Base-by-base conservation (phyloP, 2,888 invertebrate species). In the Neuroscelio doddi region DNA sequence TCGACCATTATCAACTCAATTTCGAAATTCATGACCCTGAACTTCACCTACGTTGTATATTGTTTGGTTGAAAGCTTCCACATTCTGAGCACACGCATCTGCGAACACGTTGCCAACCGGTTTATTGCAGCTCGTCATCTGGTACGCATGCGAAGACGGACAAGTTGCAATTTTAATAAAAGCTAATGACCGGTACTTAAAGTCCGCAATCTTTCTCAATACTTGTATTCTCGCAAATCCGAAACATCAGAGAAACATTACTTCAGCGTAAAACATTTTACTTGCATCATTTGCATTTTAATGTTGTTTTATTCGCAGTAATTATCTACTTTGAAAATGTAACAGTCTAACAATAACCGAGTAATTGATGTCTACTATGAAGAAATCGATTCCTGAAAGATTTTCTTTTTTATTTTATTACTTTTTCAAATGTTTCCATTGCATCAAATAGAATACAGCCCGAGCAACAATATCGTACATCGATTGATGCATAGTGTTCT, bases 21-120 rank as follows among this genome's bases (percentile, higher is more conserved):
- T 46, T 32, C 34, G 46, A 55, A 30, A 62, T 55, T 51, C 51
- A 57, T 51, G 61, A 26, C 55, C 61, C 55, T 61, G 61, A 61
- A 61, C 61, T 61, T 61, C 52, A 53, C 51, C 47, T 46, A 24
- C 41, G 56, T 36, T 56, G 58, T 38, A 41, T 30, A 52, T 67
- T 27, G 63, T 49, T 57, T n/a, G n/a, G n/a, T n/a, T n/a, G n/a
- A n/a, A n/a, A n/a, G n/a, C n/a, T 36, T 15, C 36, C 12, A 5
- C 36, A 36, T 36, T 36, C 36, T 30, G 4, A 9, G 30, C 30
- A 3, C 30, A 7, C 17, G 38, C 12, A 38, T 38, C 17, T 9
- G 16, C 38, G 17, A 17, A n/a, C 38, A 16, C 38, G 8, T 12
- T 9, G 38, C 2, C 17, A 38, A 38, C 38, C 38, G 38, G 38